Evolutionary conservation across 1,140 invertebrate genomes (phyloP), one percentile per base, ranked within the genome.

Genomic region (Habropoda laboriosa): DNA sequence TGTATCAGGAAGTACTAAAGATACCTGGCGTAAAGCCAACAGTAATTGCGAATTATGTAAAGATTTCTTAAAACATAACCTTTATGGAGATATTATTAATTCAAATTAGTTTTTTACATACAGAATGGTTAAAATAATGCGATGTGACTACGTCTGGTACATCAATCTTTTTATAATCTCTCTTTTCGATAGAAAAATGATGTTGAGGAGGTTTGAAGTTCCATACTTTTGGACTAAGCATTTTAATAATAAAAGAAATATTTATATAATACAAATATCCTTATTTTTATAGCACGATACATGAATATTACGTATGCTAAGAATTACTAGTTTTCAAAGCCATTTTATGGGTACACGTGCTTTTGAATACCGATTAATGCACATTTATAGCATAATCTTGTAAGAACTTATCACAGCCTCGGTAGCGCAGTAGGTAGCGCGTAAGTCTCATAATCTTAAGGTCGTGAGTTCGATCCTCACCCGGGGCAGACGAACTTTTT

Each of bases 401-500:
- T 13, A 27, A 13, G 51, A 10, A 0, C 0, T 8, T 61, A 0
- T 16, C 3, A 32, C 0, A 45, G 96, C 96, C 95, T 97, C 96
- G 96, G 96, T 97, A 95, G 96, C 96, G 96, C 96, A 97, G 96
- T 96, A 96, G 96, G 96, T 94, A 97, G 96, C 96, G 96, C 96
- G 96, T 97, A 96, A 97, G 97, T 97, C 97, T 97, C 97, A 97
- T 97, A 97, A 97, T 97, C 96, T 97, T 96, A 97, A 97, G 97
- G 97, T 97, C 97, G 96, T 97, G 96, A 97, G 96, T 97, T 97
- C 96, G 96, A 97, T 96, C 96, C 96, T 97, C 96, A 97, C 96
- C 94, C 95, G 95, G 96, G 96, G 96, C 96, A 97, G 90, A 92
- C 89, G 73, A 91, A 94, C 95, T 95, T 42, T 58, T 63, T 74